Conservation (phyloP, 2,888 invertebrate genomes). For the Fissipunctia ypsillon region DNA sequence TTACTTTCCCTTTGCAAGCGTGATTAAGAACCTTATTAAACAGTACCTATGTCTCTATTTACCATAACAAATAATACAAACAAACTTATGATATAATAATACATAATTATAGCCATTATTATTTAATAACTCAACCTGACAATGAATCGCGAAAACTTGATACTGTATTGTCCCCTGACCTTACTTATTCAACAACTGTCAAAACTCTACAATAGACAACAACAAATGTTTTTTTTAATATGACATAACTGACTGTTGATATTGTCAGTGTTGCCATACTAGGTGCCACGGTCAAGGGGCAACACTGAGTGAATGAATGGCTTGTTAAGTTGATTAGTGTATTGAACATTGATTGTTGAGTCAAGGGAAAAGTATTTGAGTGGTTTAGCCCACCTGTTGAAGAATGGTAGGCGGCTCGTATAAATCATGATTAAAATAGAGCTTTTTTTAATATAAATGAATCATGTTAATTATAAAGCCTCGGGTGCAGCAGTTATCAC, state of each 20-base stretch:
- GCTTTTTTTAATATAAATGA: no score
- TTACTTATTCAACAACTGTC: constrained; percentile 38
- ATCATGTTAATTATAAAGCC: no score
- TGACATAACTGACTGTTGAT: constrained; percentile 56
- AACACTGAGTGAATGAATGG: constrained; percentile 52
- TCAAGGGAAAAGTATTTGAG: constrained; percentile 30
- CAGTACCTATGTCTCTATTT: neutral
- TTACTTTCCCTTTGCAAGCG: no score
- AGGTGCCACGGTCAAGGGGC: constrained; percentile 53
- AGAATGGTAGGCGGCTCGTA: neutral
- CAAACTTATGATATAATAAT: neutral
- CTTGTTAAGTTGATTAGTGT: constrained; percentile 49
- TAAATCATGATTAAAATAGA: neutral
- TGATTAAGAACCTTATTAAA: neutral
- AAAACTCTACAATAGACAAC: constrained; percentile 38
- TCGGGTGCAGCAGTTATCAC: no score
- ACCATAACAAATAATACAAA: neutral
- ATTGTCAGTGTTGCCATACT: constrained; percentile 52
- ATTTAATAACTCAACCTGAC: neutral
- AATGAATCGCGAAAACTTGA: constrained; percentile 26
- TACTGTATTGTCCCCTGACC: constrained; percentile 22
- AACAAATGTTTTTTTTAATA: constrained; percentile 39
- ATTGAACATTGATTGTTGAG: constrained; percentile 36
- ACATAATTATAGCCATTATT: constrained; percentile 1
- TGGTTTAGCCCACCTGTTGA: constrained; percentile 1